Evolutionary conservation across 2,113 vertebrate species (phyloP).

Genomic region (Hyaena hyaena): DNA sequence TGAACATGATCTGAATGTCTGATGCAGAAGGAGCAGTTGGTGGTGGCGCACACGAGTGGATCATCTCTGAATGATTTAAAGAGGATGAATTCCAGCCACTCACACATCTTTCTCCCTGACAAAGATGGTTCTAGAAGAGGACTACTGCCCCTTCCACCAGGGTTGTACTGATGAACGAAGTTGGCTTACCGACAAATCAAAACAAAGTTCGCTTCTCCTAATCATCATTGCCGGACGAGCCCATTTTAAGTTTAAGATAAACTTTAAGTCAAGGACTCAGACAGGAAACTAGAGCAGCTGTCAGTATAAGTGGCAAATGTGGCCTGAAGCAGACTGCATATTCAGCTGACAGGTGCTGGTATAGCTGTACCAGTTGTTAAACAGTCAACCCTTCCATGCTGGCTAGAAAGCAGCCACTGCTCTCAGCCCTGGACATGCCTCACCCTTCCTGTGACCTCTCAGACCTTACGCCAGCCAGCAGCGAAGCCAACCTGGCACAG

Average conservation of each 20-base stretch:
- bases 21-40: neutral
- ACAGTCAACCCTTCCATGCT: neutral
- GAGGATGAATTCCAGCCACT: neutral
- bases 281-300: neutral
- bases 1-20: conserved; percentile 44
- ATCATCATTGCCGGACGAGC: neutral
- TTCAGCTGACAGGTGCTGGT: neutral
- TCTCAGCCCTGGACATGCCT: neutral
- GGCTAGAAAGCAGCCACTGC: neutral
- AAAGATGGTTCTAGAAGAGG: neutral
- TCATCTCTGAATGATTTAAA: neutral
- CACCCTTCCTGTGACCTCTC: neutral
- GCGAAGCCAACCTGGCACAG: neutral
- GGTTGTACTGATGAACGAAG: neutral
- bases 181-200: neutral
- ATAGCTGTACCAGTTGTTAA: neutral
- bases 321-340: neutral
- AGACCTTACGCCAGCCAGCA: neutral
- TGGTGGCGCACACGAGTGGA: neutral
- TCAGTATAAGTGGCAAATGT: neutral
- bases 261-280: neutral
- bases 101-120: neutral
- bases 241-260: neutral
- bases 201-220: neutral
- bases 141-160: neutral